These are phyloP conservation scores for Octopus sinensis DNA, from an alignment of 1,140 invertebrate species.

Conservation along the genomic window DNA sequence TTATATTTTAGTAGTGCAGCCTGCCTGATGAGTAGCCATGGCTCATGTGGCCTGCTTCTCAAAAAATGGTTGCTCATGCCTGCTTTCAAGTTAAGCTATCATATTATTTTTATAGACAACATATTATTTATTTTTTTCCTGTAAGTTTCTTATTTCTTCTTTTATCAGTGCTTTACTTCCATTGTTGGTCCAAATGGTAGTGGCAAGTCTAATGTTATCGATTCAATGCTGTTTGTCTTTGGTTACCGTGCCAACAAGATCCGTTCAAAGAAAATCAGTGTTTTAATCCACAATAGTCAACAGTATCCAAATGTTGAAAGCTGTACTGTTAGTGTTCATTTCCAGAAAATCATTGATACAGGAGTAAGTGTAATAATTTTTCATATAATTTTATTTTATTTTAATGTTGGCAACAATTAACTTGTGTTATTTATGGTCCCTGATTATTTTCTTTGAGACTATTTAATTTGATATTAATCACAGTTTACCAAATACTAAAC, in stretches of 20 bases:
- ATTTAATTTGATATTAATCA: too few species aligned
- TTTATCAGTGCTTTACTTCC: constrained; percentile 82
- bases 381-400: too few species aligned
- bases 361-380: constrained; percentile 42
- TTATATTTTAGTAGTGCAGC: too few species aligned
- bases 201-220: constrained; percentile 99
- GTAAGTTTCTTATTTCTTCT: constrained; percentile 29
- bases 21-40: too few species aligned
- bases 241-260: constrained; percentile 94
- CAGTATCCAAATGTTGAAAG: constrained; percentile 72
- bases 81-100: too few species aligned
- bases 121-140: neutral
- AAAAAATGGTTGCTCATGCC: too few species aligned
- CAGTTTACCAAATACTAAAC: too few species aligned
- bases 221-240: constrained; percentile 99
- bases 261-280: constrained; percentile 90
- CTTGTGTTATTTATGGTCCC: too few species aligned
- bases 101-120: too few species aligned
- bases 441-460: too few species aligned
- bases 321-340: constrained; percentile 88
- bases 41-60: too few species aligned
- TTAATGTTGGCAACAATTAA: too few species aligned
- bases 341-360: constrained; percentile 81
- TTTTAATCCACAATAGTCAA: constrained; percentile 91
- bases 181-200: constrained; percentile 99